A percentile compares a stretch with the other conserved stretches of the same genome.
Evolutionary conservation across 2,888 invertebrate genomes (phyloP).

Genomic region (Eristalis arbustorum): DNA sequence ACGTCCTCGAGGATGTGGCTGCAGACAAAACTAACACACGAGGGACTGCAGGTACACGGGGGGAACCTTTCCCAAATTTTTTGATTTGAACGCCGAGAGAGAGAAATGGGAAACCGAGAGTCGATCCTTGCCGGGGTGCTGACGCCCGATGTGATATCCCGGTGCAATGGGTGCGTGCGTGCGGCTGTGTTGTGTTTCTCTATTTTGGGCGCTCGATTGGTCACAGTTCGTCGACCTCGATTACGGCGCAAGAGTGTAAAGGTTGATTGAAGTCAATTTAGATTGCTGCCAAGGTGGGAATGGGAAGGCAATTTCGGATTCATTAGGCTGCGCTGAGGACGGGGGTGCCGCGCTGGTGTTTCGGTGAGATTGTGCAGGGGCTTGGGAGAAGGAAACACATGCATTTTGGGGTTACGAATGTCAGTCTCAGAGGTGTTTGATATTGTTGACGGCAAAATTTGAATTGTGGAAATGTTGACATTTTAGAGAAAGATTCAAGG

Average conservation of each 20-base stretch:
- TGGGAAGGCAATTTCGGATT: slow-evolving; percentile 29
- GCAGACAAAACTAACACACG: slow-evolving; percentile 49
- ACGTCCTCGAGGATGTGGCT: slow-evolving; percentile 33
- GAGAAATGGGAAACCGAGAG: neutral
- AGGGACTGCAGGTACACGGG: slow-evolving; percentile 45
- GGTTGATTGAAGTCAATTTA: slow-evolving; percentile 37
- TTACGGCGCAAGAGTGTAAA: neutral
- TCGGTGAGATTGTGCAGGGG: neutral
- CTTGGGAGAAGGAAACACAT: neutral
- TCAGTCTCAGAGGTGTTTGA: neutral
- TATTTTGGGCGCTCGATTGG: slow-evolving; percentile 45
- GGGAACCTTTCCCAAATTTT: neutral
- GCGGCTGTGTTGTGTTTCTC: neutral
- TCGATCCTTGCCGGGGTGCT: slow-evolving; percentile 27
- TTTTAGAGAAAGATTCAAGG: too few relatives aligned
- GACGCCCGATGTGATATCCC: too few relatives aligned
- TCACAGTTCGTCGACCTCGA: slow-evolving; percentile 60
- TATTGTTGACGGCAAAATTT: neutral
- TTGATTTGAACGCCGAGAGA: slow-evolving; percentile 38
- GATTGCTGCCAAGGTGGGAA: slow-evolving; percentile 21
- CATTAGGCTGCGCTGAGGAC: neutral
- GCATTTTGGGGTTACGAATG: neutral
- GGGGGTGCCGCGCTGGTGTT: neutral
- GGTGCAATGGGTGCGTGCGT: too few relatives aligned
- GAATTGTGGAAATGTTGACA: too few relatives aligned